Evolutionary conservation across 2,113 vertebrate species (phyloP).

Genomic region (Aspiorhynchus laticeps): DNA sequence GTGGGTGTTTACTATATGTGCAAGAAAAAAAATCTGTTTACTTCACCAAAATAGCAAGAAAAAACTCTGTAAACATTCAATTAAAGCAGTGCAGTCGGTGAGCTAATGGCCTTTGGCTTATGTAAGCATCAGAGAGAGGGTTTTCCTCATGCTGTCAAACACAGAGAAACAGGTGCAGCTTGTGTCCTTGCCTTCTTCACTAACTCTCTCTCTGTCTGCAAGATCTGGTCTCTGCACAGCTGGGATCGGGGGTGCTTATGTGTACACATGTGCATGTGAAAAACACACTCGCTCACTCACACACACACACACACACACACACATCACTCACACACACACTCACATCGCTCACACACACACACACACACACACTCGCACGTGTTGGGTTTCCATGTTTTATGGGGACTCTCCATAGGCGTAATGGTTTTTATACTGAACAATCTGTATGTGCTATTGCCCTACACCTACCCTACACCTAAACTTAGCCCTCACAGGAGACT

Average conservation of each 20-base stretch:
- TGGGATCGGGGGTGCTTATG: neutral
- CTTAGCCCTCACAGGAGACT: too few species aligned
- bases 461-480: too few species aligned
- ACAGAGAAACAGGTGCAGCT: neutral
- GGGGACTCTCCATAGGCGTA: too few species aligned
- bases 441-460: too few species aligned
- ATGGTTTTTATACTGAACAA: too few species aligned
- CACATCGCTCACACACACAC: neutral
- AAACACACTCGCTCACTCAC: constrained; percentile 1
- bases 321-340: neutral
- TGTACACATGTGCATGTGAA: neutral
- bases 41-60: neutral
- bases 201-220: neutral
- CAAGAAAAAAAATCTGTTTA: neutral
- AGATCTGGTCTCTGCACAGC: neutral
- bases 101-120: neutral
- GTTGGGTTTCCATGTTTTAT: too few species aligned
- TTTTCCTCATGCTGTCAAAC: neutral
- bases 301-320: neutral
- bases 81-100: neutral
- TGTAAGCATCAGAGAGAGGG: neutral
- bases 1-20: too few species aligned
- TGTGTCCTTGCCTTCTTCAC: neutral
- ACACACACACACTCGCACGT: neutral
- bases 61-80: neutral